A percentile compares a stretch with the other conserved stretches of the same genome.
phyloP scores from a whole-genome alignment of 2,113 vertebrate genomes.

The Eleginops maclovinus region DNA sequence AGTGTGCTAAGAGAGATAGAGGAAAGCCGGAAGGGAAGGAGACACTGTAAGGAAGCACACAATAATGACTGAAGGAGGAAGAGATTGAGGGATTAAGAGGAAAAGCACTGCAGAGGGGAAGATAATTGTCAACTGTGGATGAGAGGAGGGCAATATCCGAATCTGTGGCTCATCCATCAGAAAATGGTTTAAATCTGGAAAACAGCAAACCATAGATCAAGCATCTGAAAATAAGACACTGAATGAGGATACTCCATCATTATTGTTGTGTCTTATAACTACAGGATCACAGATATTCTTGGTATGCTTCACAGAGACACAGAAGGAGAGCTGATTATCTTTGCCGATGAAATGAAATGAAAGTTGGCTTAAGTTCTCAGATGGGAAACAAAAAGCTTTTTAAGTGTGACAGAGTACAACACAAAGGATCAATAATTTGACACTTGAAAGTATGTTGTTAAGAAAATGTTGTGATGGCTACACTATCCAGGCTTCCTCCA shows the following conservation, averaged over 20 bases:
- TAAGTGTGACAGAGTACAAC: conserved; percentile 10
- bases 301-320: conserved; percentile 11
- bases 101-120: background rate
- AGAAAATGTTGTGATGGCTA: conserved; percentile 7
- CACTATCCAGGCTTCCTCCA: background rate
- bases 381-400: conserved; percentile 26
- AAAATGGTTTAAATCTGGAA: conserved; percentile 25
- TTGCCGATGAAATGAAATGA: conserved; percentile 10
- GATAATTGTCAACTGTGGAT: conserved; percentile 16
- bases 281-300: conserved; percentile 11
- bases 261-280: conserved; percentile 28
- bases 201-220: conserved; percentile 54
- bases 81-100: conserved; percentile 13
- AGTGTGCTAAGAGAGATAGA: conserved; percentile 9
- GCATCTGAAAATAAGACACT: conserved; percentile 39
- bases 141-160: conserved; percentile 32
- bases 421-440: conserved; percentile 27
- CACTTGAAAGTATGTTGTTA: conserved; percentile 32
- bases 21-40: conserved; percentile 12
- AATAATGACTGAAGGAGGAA: conserved; percentile 1
- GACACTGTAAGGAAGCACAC: background rate
- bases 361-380: conserved; percentile 31
- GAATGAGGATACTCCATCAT: conserved; percentile 41
- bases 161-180: conserved; percentile 47
- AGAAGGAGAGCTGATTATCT: conserved; percentile 2